Evolutionary conservation across 2,113 vertebrate genomes (phyloP).

Genomic region (Onychostruthus taczanowskii): DNA sequence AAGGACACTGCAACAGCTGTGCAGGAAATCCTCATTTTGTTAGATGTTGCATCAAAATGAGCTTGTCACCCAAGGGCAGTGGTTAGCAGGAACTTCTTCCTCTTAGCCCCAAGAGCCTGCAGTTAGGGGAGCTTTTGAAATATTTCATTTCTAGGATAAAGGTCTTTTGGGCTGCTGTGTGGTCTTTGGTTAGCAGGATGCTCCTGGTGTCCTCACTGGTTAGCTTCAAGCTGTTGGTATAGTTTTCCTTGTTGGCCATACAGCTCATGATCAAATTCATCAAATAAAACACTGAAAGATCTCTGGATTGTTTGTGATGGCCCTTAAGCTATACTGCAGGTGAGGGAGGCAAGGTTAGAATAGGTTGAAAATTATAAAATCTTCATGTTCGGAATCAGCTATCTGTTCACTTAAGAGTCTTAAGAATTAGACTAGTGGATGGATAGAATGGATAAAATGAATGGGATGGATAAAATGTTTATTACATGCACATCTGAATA

Average conservation of each 20-base stretch:
- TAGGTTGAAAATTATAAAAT: not conserved
- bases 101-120: not conserved
- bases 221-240: not conserved
- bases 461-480: not conserved
- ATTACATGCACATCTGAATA: accelerated
- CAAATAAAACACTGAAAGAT: not conserved
- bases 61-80: not conserved
- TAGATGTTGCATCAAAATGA: not conserved
- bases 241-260: not conserved
- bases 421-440: not conserved
- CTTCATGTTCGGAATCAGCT: not conserved
- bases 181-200: not conserved
- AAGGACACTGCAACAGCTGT: not conserved
- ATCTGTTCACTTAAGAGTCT: not conserved
- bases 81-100: not conserved
- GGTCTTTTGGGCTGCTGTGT: not conserved
- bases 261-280: not conserved
- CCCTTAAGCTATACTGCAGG: not conserved
- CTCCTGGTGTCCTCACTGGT: not conserved
- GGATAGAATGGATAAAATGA: not conserved
- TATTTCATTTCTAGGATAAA: not conserved
- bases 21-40: not conserved
- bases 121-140: not conserved
- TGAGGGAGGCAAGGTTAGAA: not conserved
- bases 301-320: not conserved